Evolutionary conservation across 1,140 invertebrate species (phyloP).

Genomic region (Campoletis sonorensis): DNA sequence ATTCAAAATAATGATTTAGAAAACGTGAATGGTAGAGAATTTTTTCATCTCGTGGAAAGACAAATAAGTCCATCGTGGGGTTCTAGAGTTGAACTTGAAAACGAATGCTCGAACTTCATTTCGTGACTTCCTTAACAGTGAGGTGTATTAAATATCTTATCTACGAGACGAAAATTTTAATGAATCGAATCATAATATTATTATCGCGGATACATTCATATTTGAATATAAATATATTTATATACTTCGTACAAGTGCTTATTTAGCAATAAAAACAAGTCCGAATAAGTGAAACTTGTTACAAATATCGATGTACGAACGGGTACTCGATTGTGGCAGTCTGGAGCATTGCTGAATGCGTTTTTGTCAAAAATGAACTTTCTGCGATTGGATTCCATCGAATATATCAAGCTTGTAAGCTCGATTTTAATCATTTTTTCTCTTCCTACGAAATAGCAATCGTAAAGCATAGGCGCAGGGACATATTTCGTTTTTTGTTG

Average conservation of each 20-base stretch:
- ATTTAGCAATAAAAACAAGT: constrained; percentile 26
- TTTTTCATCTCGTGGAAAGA: too few relatives aligned
- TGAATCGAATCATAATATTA: neutral
- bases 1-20: too few relatives aligned
- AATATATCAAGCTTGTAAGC: neutral
- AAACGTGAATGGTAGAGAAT: too few relatives aligned
- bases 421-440: neutral
- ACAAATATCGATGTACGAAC: constrained; percentile 11
- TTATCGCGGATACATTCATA: neutral
- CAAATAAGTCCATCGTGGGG: too few relatives aligned
- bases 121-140: too few relatives aligned
- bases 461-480: neutral
- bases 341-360: neutral
- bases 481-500: neutral
- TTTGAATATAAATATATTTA: too few relatives aligned
- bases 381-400: neutral
- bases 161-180: constrained; percentile 1
- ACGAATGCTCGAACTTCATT: neutral
- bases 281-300: constrained; percentile 14
- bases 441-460: neutral
- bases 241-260: constrained; percentile 6
- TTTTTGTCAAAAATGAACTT: neutral
- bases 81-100: neutral
- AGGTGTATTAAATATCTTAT: neutral
- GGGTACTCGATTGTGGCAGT: constrained; percentile 8